Evolutionary conservation across 2,888 invertebrate species (phyloP), one percentile per base, ranked within the genome.

Genomic region (Ferdinandea cuprea): DNA sequence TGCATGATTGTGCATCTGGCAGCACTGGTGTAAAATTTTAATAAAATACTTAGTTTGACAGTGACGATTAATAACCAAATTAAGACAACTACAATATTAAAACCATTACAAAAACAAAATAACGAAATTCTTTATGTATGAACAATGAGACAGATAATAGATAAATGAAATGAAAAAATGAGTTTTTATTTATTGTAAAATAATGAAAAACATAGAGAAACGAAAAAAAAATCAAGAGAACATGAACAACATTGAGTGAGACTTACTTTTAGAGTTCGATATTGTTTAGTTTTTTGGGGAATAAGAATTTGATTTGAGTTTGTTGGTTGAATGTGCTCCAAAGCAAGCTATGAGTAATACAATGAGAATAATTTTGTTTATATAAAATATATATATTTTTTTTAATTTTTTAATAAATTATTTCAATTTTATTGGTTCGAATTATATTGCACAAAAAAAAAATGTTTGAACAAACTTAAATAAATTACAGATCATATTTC

Each of bases 301-400:
- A 37, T 72, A 61, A 68, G 63, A 78, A 73, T 83, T 77, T 74
- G 77, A 52, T 73, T 54, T 65, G 71, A 48, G 21, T 74, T 40
- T 76, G 54, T 76, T 77, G 87, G 88, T 85, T 88, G 88, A 89
- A 87, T 88, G 91, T 90, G 91, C 90, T 90, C 91, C 90, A 90
- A 90, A 90, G 90, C 91, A 90, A 90, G 90, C 90, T 90, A 90
- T 89, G 90, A 90, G 88, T 83, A 83, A 90, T 89, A 89, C 88
- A 86, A 87, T 84, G 86, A 85, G 79, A 85, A 89, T 88, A 88
- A 89, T 80, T 81, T 77, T 78, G 58, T 85, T 84, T 65, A 50
- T 74, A 78, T 56, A 76, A n/a, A n/a, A n/a, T n/a, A n/a, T n/a
- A n/a, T n/a, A 76, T 50, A 61, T 50, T 77, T 79, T 76, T 74